Evolutionary conservation across 2,797 vertebrate genomes (phyloP).

Genomic region (Lacerta agilis): DNA sequence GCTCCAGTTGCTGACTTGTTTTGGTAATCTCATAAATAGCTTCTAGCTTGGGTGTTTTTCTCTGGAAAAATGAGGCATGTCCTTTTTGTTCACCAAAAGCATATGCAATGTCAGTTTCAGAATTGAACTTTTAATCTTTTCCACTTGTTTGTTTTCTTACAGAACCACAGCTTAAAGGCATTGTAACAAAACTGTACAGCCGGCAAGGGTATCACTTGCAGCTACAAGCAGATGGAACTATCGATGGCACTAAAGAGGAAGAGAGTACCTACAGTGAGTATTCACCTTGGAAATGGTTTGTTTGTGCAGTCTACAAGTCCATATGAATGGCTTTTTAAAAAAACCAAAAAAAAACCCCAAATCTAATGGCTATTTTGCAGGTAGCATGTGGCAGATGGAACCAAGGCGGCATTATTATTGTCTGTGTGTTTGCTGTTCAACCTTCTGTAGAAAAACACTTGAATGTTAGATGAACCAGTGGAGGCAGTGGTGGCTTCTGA

Average conservation of each 20-base stretch:
- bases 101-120: neutral
- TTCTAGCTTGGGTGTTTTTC: constrained; percentile 26
- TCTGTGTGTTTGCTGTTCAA: neutral
- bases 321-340: neutral
- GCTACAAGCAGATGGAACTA: constrained; percentile 98
- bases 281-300: neutral
- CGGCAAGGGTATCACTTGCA: constrained; percentile 99
- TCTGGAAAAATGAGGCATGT: neutral
- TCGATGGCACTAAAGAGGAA: constrained; percentile 98
- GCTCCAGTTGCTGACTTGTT: constrained; percentile 34
- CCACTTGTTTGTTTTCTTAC: constrained; percentile 69
- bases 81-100: constrained; percentile 24
- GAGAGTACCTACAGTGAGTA: constrained; percentile 97
- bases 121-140: constrained; percentile 66
- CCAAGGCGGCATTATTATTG: neutral
- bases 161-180: constrained; percentile 99
- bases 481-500: constrained; percentile 69
- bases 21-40: neutral
- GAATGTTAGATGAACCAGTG: constrained; percentile 50
- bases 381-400: constrained; percentile 9
- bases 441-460: constrained; percentile 52
- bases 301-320: constrained; percentile 28
- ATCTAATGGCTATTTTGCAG: constrained; percentile 20
- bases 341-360: too few species aligned
- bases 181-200: constrained; percentile 98